Percentiles rank a stretch among this genome's conserved stretches.
phyloP scores from a whole-genome alignment of 2,888 invertebrate species.

The Lasius fuliginosus region DNA sequence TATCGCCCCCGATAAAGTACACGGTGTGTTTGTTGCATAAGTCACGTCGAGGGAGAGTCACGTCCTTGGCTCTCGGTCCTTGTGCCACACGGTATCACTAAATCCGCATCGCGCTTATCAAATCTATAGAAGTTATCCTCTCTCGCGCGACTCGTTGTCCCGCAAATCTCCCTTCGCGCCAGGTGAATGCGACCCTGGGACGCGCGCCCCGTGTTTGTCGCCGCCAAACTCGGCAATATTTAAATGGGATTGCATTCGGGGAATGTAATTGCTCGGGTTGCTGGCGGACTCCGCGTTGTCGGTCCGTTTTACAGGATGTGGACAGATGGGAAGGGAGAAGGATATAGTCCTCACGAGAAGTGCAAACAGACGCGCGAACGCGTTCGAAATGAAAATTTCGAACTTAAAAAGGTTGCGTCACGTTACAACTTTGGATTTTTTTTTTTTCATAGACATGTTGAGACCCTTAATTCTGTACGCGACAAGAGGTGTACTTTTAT shows the following conservation, averaged over 20 bases:
- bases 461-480: neutral
- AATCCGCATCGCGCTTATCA: constrained; percentile 13
- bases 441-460: neutral
- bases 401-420: neutral
- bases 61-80: neutral
- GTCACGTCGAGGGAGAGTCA: neutral
- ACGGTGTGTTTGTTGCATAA: constrained; percentile 12
- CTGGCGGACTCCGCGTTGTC: constrained; percentile 77
- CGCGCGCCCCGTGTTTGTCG: constrained; percentile 74
- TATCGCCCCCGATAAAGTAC: constrained; percentile 18
- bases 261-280: constrained; percentile 82
- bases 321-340: constrained; percentile 45
- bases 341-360: constrained; percentile 19
- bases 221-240: constrained; percentile 82
- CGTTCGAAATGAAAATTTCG: constrained; percentile 5
- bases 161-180: constrained; percentile 25
- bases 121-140: constrained; percentile 16
- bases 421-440: neutral
- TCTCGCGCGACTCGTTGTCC: neutral
- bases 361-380: neutral
- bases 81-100: neutral
- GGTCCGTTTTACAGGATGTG: constrained; percentile 59
- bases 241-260: constrained; percentile 84
- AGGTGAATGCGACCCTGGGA: constrained; percentile 62
- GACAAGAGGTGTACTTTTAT: neutral